Evolutionary conservation across 64 coral and sea anemone species (phyloP).

Genomic region (Porites australiensis): DNA sequence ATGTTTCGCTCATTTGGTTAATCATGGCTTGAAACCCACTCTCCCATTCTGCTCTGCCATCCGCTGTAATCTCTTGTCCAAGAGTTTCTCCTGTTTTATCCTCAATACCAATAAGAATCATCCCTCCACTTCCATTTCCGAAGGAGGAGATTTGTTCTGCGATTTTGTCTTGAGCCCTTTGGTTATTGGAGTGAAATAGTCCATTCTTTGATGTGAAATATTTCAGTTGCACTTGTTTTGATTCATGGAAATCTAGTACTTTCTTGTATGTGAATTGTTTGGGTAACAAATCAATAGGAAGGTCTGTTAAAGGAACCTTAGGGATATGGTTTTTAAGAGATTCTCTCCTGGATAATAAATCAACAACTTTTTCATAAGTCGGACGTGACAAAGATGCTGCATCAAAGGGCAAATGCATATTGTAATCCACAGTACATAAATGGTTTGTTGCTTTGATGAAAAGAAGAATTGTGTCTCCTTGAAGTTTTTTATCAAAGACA

Average conservation of each 20-base stretch:
- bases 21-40: not conserved
- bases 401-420: not conserved
- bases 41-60: not conserved
- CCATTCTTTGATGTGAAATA: no score
- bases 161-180: no score
- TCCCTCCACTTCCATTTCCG: not conserved
- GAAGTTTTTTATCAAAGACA: not conserved
- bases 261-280: no score
- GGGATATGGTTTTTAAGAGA: not conserved
- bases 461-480: not conserved
- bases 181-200: no score
- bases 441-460: conserved; percentile 4
- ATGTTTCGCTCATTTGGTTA: not conserved
- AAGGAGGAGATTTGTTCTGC: not conserved
- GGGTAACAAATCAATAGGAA: no score
- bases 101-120: not conserved
- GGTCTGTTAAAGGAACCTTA: no score
- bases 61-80: not conserved
- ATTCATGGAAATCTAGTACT: no score
- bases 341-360: not conserved
- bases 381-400: not conserved
- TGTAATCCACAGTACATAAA: not conserved
- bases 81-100: not conserved
- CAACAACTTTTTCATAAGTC: not conserved
- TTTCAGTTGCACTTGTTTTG: no score